A percentile compares a stretch with the other conserved stretches of the same genome.
These are phyloP conservation scores for Cinara cedri DNA, from an alignment of 2,888 invertebrate species.

Conservation along the genomic window DNA sequence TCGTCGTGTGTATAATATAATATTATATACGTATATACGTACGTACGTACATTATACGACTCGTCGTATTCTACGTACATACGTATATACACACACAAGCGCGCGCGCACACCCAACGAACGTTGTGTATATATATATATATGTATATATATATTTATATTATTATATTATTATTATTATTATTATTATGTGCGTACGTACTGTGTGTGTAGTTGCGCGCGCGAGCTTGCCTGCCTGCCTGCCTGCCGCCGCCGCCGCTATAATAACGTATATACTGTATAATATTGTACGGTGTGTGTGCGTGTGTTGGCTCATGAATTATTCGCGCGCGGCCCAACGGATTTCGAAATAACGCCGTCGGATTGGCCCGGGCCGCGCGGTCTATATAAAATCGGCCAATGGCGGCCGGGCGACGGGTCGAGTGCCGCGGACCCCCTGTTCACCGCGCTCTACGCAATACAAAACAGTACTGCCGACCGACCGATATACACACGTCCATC, in stretches of 20 bases:
- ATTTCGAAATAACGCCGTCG: conserved; percentile 53
- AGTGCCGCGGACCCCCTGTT: conserved; percentile 56
- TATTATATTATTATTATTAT: not conserved
- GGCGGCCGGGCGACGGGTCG: conserved; percentile 51
- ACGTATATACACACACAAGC: conserved; percentile 5
- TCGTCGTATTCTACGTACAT: not conserved
- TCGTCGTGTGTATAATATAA: too few species aligned
- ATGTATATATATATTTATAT: conserved; percentile 7
- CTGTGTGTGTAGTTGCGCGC: not conserved
- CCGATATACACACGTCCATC: conserved; percentile 56
- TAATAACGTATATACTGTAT: not conserved
- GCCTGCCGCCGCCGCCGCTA: not conserved
- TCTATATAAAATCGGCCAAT: conserved; percentile 56
- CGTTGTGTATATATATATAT: conserved; percentile 2
- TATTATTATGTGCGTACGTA: not conserved
- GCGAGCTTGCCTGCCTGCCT: too few species aligned
- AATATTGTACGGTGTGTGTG: not conserved
- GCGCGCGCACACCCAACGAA: not conserved
- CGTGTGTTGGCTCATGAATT: conserved; percentile 56
- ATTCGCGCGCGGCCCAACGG: conserved; percentile 57
- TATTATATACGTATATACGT: not conserved
- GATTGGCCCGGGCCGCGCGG: conserved; percentile 51
- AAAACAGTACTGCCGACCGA: conserved; percentile 55
- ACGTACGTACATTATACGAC: not conserved
- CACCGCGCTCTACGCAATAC: conserved; percentile 55